Evolutionary conservation across 2,113 vertebrate species (phyloP).

Genomic region (Rhynchopsitta pachyrhyncha): DNA sequence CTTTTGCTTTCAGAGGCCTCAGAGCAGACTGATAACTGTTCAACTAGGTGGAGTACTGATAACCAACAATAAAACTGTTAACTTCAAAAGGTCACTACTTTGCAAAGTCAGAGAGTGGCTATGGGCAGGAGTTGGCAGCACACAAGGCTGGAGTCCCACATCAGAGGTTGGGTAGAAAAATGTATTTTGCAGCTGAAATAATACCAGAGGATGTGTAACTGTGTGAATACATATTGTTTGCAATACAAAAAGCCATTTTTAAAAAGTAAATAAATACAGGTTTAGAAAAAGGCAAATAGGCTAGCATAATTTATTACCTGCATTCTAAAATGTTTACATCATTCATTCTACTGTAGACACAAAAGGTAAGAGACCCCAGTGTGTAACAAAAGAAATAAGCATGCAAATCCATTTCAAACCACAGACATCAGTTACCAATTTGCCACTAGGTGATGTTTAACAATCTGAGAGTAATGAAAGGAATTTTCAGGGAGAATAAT

Average conservation of each 20-base stretch:
- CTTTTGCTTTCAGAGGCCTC: not conserved
- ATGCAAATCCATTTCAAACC: not conserved
- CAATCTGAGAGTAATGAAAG: conserved; percentile 27
- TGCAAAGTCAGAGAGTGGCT: not conserved
- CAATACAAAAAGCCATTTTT: not conserved
- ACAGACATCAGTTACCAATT: not conserved
- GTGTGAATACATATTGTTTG: not conserved
- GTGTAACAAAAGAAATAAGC: not conserved
- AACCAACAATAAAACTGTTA: not conserved
- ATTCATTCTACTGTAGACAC: not conserved
- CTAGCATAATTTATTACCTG: not conserved
- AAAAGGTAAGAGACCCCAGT: not conserved
- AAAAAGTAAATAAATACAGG: not conserved
- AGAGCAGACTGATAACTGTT: not conserved
- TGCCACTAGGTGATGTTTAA: conserved; percentile 30
- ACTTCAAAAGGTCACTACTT: not conserved
- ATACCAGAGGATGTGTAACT: not conserved
- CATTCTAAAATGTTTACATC: conserved; percentile 1
- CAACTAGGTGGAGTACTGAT: not conserved
- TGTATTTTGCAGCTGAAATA: not conserved
- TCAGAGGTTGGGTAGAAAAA: not conserved
- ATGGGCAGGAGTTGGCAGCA: not conserved
- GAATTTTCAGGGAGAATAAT: conserved; percentile 34
- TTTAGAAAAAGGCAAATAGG: not conserved
- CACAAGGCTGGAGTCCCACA: not conserved